Evolutionary conservation across 1,140 invertebrate species (phyloP), one percentile per base, ranked within the genome.

Genomic region (Habropoda laboriosa): DNA sequence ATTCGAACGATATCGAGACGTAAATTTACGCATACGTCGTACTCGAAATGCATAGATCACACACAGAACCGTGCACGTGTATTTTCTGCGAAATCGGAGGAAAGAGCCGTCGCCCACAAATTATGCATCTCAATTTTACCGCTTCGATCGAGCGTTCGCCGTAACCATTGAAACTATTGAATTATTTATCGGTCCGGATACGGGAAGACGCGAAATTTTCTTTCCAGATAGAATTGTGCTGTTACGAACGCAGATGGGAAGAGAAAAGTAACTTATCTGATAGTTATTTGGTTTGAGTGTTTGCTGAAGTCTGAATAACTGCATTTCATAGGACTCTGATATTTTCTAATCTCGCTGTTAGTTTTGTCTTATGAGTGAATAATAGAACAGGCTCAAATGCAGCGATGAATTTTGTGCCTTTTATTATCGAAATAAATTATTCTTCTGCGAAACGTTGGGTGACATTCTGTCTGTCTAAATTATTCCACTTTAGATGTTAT

Each of bases 151-250:
- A 47, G 12, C 10, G 2, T 7, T 40, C 27, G 12, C 68, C 18
- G 38, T 18, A 24, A 32, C 70, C 55, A 72, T 72, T 16, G 18
- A 57, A 32, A 57, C 68, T 71, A 57, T 57, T 72, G 70, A 72
- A 72, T 72, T 72, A 72, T 72, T 72, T 72, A 72, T 72, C 55
- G 55, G 5, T n/a, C 27, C 38, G 24, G 40, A 16, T 30, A 40
- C n/a, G 40, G 27, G 27, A 60, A 60, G 67, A 70, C 32, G 47
- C 47, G 24, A 24, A 60, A 45, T 42, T 60, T 47, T 72, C 27
- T 32, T 42, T 58, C 40, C 1, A 32, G 6, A 40, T 72, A 27
- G 2, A 47, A 35, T n/a, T 32, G 10, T n/a, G n/a, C 18, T 32
- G 18, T 21, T n/a, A 40, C 32, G 32, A 53, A 40, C 10, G 5